Conservation (phyloP, 1,140 invertebrate species). For the Bombyx mandarina region DNA sequence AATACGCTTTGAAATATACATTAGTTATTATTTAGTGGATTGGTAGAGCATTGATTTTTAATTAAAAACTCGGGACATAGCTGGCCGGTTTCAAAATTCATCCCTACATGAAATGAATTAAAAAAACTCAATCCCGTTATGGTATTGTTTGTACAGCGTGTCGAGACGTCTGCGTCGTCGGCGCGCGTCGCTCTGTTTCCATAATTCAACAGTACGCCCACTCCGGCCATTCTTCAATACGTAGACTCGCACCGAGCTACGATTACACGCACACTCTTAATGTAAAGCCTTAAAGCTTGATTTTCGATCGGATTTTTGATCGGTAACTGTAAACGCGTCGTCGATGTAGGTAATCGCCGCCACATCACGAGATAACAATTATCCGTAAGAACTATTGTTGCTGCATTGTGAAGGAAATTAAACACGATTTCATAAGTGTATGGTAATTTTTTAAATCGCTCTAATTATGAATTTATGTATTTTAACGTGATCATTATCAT, state of each 20-base stretch:
- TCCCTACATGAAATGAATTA: conserved; percentile 21
- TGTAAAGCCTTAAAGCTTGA: conserved; percentile 27
- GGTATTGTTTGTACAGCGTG: conserved; percentile 51
- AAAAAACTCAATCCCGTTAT: conserved; percentile 52
- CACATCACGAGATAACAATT: conserved; percentile 26
- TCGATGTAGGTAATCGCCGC: conserved; percentile 37
- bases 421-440: conserved; percentile 1
- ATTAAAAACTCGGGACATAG: no score
- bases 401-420: conserved; percentile 1
- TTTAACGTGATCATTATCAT: no score
- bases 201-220: conserved; percentile 60
- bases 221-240: conserved; percentile 49
- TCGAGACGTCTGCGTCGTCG: conserved; percentile 33
- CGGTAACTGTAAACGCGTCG: conserved; percentile 12
- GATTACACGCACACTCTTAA: conserved; percentile 22
- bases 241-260: conserved; percentile 9
- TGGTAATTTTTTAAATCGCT: conserved; percentile 1
- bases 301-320: conserved; percentile 16
- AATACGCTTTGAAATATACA: no score
- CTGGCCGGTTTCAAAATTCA: no score
- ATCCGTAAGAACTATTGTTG: conserved; percentile 6
- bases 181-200: conserved; percentile 49
- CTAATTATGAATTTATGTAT: no score
- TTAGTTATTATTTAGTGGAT: no score
- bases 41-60: no score